Evolutionary conservation across 2,888 invertebrate species (phyloP).

Genomic region (Smittia aterrima): DNA sequence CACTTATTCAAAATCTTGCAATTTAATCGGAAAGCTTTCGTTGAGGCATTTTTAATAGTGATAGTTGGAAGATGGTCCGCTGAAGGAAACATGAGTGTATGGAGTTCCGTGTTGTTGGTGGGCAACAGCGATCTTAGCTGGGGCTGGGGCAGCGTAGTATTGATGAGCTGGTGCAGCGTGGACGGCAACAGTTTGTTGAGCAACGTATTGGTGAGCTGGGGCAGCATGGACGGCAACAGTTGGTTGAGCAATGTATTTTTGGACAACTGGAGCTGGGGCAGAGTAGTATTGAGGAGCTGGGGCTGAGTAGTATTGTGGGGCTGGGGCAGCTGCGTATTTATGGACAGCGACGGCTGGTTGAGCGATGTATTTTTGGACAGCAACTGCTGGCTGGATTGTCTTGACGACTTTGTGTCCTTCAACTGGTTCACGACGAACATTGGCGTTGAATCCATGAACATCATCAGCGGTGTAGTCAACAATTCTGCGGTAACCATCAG

Average conservation of each 20-base stretch:
- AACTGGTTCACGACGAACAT: slow-evolving; percentile 40
- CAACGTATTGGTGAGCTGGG: not conserved
- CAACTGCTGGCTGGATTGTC: not conserved
- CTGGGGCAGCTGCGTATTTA: not conserved
- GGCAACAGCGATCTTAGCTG: not conserved
- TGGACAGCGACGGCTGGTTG: slow-evolving; percentile 3
- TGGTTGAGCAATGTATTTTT: not conserved
- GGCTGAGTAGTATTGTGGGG: not conserved
- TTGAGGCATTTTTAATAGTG: slow-evolving; percentile 19
- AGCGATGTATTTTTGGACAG: slow-evolving; percentile 21
- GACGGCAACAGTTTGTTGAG: too few relatives aligned
- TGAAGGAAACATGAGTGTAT: slow-evolving; percentile 26
- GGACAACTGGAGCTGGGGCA: slow-evolving; percentile 12
- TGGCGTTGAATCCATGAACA: slow-evolving; percentile 29
- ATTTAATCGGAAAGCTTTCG: not conserved
- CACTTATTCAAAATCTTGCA: not conserved
- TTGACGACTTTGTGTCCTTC: slow-evolving; percentile 14
- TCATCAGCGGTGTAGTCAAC: slow-evolving; percentile 40
- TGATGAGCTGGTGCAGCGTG: not conserved
- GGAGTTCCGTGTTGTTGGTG: not conserved
- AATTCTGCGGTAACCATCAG: slow-evolving; percentile 35
- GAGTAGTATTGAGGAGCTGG: slow-evolving; percentile 12
- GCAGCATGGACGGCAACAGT: slow-evolving; percentile 1
- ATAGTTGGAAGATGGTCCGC: slow-evolving; percentile 15
- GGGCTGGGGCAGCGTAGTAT: slow-evolving; percentile 20